A percentile compares a stretch with the other conserved stretches of the same genome.
Evolutionary conservation across 2,888 invertebrate genomes (phyloP).

Genomic region (Marronus borbonicus): DNA sequence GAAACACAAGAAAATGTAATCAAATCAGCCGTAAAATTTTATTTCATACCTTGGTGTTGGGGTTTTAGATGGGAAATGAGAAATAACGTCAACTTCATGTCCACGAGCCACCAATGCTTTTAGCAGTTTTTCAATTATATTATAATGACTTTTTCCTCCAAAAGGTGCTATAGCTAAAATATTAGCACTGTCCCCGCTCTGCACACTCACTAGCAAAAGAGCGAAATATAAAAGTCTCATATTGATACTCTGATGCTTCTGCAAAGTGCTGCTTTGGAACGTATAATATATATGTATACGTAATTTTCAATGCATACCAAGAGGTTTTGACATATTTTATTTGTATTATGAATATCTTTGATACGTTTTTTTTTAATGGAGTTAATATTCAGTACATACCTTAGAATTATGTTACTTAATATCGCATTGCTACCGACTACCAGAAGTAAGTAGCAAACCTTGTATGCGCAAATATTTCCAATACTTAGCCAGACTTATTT

Average conservation of each 20-base stretch:
- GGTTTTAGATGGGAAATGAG: constrained; percentile 71
- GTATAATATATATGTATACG: neutral
- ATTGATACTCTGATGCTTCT: constrained; percentile 1
- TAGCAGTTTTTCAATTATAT: constrained; percentile 72
- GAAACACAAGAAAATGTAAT: too few species aligned
- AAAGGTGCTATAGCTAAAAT: constrained; percentile 73
- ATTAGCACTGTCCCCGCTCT: constrained; percentile 53
- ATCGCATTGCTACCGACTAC: too few species aligned
- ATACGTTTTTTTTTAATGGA: neutral
- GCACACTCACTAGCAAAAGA: neutral
- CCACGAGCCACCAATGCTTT: constrained; percentile 71
- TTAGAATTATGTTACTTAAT: too few species aligned
- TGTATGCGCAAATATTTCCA: neutral
- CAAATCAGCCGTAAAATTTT: neutral
- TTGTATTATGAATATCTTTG: neutral
- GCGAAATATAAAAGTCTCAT: constrained; percentile 7
- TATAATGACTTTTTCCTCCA: constrained; percentile 72
- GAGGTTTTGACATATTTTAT: neutral
- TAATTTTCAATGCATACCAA: neutral
- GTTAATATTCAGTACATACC: too few species aligned
- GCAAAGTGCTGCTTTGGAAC: neutral
- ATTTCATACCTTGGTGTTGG: constrained; percentile 53
- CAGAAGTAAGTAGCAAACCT: neutral
- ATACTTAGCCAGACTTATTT: neutral
- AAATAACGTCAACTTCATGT: constrained; percentile 73